Evolutionary conservation across 1,140 invertebrate genomes (phyloP), one percentile per base, ranked within the genome.

Genomic region (Pectinophora gossypiella): DNA sequence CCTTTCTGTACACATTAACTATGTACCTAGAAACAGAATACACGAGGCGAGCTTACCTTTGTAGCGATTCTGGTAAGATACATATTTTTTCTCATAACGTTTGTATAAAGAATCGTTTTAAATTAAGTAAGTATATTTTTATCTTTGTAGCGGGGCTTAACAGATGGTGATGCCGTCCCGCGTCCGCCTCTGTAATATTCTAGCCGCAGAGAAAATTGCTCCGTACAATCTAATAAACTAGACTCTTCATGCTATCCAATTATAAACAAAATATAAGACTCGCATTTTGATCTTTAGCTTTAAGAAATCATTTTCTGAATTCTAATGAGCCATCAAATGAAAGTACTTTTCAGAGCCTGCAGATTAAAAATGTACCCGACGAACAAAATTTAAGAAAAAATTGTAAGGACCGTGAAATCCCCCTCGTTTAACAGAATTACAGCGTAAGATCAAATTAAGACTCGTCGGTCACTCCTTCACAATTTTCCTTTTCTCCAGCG

Each of bases 391-490:
- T 16, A 15, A n/a, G 9, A 9, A 9, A 32, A n/a, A 16, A 40
- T 40, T 40, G 36, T 16, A 18, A 40, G 15, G 58, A 61, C 47
- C 59, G 56, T 68, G 61, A 68, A 72, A 66, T 61, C 61, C 59
- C 59, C 61, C 59, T 64, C 64, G 60, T 71, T 68, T 68, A 72
- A 70, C 59, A 68, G 51, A 66, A 72, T 69, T 74, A 72, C 61
- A 51, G 61, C 32, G 71, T 48, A 67, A 77, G 76, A 77, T 77
- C 61, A 74, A 78, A 81, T 77, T 72, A 77, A 68, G 46, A 67
- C 60, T 68, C 48, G 51, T 40, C 58, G 67, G 69, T 72, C 69
- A 74, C 72, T 73, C 80, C 77, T 65, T 56, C 58, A 66, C 70
- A 81, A 81, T 83, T 81, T 76, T 74, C 73, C 65, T 69, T 69